Base-by-base conservation (phyloP, 2,888 invertebrate species). In the Salpingus planirostris region DNA sequence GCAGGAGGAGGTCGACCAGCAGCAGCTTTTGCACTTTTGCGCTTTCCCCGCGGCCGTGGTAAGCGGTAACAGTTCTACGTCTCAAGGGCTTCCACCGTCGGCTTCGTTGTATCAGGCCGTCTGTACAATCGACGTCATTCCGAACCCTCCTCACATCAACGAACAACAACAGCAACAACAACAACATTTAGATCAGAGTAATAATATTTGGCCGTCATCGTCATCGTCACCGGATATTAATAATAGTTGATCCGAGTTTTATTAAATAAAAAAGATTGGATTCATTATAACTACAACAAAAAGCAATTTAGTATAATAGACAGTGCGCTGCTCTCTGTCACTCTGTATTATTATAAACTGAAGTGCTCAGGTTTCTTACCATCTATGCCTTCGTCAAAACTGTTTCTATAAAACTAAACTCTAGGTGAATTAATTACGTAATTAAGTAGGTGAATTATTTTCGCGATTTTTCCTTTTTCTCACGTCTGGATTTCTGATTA, bases 341-440 rank as follows among this genome's bases (percentile, higher is more conserved):
- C 40, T 31, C n/a, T n/a, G n/a, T n/a, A n/a, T n/a, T n/a, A n/a
- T n/a, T n/a, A n/a, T n/a, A 50, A 23, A 48, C 42, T 45, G 54
- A 55, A 56, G 56, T 55, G 60, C 64, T 64, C 64, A 63, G 64
- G 64, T 64, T 50, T 57, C 52, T 55, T 55, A 59, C 60, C 60
- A 59, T 54, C 59, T 62, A 48, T 64, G 64, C 64, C 64, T 64
- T 55, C 41, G 41, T 43, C 36, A 35, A 30, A 38, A 33, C 33
- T 33, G n/a, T n/a, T n/a, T n/a, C n/a, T n/a, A n/a, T 29, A 18
- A 18, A n/a, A n/a, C 6, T 7, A 18, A 18, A 18, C 6, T 38
- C 24, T 36, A 36, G 36, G 24, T 31, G 31, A 35, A 36, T 36
- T 23, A 23, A 4, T 4, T 40, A 30, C 31, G 29, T 38, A 39